These are phyloP conservation scores for Halisarca cf. caerulea DNA, from an alignment of 37 sponge, comb jelly and placozoan species.

Conservation along the genomic window DNA sequence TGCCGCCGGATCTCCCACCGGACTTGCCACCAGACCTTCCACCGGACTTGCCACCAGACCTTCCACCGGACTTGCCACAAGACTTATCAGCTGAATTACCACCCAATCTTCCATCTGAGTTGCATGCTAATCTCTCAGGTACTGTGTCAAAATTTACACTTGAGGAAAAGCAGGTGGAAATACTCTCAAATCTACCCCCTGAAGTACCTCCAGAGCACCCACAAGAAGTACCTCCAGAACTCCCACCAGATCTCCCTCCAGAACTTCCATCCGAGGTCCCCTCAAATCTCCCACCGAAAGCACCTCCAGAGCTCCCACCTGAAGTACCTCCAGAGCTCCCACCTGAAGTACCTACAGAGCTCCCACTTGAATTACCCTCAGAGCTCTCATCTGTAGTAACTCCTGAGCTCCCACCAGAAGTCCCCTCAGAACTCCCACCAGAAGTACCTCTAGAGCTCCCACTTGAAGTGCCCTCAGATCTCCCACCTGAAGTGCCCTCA, in stretches of 20 bases:
- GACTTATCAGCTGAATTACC: too few species aligned
- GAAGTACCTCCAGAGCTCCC: not conserved
- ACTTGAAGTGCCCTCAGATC: not conserved
- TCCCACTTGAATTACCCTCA: not conserved
- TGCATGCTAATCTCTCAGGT: too few species aligned
- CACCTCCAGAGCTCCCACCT: not conserved
- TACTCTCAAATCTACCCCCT: not conserved
- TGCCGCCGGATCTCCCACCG: not conserved
- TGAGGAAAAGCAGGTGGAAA: too few species aligned
- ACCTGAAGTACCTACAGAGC: not conserved
- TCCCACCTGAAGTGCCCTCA: not conserved
- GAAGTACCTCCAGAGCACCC: not conserved
- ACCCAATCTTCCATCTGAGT: too few species aligned
- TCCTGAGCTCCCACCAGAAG: not conserved
- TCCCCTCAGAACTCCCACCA: not conserved
- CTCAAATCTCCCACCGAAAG: not conserved
- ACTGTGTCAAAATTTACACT: too few species aligned
- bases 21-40: too few species aligned
- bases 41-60: too few species aligned
- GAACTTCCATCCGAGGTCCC: not conserved
- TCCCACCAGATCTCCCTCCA: not conserved
- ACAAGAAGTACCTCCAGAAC: not conserved
- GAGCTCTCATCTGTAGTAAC: not conserved
- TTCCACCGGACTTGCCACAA: too few species aligned
- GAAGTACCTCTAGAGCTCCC: not conserved